Conservation (phyloP, 2,888 invertebrate genomes). For the Limnephilus lunatus region DNA sequence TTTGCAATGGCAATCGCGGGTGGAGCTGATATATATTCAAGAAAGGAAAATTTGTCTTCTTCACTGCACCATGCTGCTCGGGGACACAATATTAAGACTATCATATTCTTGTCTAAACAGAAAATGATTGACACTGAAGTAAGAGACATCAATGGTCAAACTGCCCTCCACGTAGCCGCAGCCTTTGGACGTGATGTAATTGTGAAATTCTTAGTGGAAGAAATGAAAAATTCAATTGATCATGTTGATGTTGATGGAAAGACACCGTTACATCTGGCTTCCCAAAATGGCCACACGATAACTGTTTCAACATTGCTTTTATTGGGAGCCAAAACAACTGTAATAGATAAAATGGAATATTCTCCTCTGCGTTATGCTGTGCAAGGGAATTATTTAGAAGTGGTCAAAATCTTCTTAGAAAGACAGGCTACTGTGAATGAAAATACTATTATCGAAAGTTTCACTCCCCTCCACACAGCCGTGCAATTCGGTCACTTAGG, state of each 20-base stretch:
- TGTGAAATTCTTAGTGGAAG: conserved; percentile 6
- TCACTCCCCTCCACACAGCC: neutral
- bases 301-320: conserved; percentile 17
- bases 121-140: neutral
- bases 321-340: too few relatives aligned
- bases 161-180: neutral
- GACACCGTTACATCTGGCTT: conserved; percentile 3
- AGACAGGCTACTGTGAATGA: neutral
- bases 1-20: too few relatives aligned
- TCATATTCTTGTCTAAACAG: neutral
- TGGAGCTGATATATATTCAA: neutral
- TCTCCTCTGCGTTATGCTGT: too few relatives aligned
- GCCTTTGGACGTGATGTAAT: neutral
- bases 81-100: neutral
- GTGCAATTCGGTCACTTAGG: neutral
- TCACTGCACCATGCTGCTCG: neutral
- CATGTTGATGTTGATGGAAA: neutral
- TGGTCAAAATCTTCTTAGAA: too few relatives aligned
- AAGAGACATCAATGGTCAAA: neutral
- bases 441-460: neutral
- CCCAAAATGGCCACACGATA: neutral
- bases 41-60: neutral
- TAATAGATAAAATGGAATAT: too few relatives aligned
- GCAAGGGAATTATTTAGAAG: too few relatives aligned
- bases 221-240: neutral